Evolutionary conservation across 2,888 invertebrate species (phyloP), one percentile per base, ranked within the genome.

Genomic region (Melanostoma scalare): DNA sequence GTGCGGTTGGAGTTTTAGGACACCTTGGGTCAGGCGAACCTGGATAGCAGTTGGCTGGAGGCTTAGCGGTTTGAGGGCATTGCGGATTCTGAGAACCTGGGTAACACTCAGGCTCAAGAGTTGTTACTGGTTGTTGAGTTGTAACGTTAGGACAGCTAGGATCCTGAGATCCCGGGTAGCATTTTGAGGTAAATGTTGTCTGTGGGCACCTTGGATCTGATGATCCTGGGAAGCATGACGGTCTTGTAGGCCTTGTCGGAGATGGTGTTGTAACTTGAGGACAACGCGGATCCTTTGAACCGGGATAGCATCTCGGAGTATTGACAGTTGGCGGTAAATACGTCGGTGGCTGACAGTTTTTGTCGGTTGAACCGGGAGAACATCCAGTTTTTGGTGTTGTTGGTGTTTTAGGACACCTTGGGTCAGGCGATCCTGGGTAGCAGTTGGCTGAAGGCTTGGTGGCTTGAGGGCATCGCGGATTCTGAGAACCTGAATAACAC

Each of bases 391-490:
- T 74, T 0, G 89, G 89, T 8, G 67, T 69, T 38, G 86, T 48
- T 5, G 86, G 74, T 65, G 80, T 86, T 73, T 75, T 42, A 9
- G 75, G 71, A 30, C 91, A 92, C 6, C 85, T 85, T 0, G 89
- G 89, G 68, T 87, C 86, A 0, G 86, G 85, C 4, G 87, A 91
- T 88, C 81, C 91, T 69, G 87, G 91, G 36, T 86, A 89, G 76
- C 90, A 90, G 63, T 91, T 91, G 10, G 89, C 86, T 6, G 90
- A 89, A 3, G 86, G 68, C n/a, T 87, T 74, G 10, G 85, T 85
- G 4, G 87, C 82, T 6, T 85, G 46, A 6, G 84, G 86, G 50
- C 77, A n/a, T n/a, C n/a, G n/a, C n/a, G n/a, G n/a, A n/a, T n/a
- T n/a, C n/a, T n/a, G n/a, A n/a, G n/a, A n/a, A n/a, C n/a, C n/a